Percentiles rank a stretch among this genome's conserved stretches.
Conservation (phyloP, 37 sponge, comb jelly and placozoan genomes). For the Spongilla lacustris region DNA sequence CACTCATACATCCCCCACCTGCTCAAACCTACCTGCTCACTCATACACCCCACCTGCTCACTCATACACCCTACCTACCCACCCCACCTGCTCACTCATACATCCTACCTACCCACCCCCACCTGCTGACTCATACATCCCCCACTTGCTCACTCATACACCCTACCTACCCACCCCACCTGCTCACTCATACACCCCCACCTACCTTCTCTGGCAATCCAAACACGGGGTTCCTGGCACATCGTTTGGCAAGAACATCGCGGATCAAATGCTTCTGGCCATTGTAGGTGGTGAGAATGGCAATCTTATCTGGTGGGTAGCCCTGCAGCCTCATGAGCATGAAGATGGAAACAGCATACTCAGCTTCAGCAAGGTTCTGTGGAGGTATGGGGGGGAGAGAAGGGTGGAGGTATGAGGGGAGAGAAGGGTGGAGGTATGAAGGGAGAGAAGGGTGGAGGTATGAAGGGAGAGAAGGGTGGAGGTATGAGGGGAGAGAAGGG, state of each 20-base stretch:
- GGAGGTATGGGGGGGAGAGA: background rate
- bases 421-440: background rate
- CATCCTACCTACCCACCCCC: background rate
- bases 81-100: background rate
- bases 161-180: no score
- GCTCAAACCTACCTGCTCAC: no score
- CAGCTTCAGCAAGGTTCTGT: conserved; percentile 98
- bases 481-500: background rate
- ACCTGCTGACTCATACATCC: no score
- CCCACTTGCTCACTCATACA: no score
- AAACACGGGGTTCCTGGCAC: conserved; percentile 95
- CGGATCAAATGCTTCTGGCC: conserved; percentile 99
- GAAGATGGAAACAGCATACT: conserved; percentile 93
- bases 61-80: no score
- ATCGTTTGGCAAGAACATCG: conserved; percentile 92
- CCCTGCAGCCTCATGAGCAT: conserved; percentile 99
- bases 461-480: background rate
- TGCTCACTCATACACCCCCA: no score
- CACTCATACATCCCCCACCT: no score
- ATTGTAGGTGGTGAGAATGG: conserved; percentile 99
- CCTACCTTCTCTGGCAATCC: conserved; percentile 86
- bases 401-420: background rate
- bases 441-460: background rate
- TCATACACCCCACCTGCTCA: background rate
- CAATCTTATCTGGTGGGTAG: conserved; percentile 93